Evolutionary conservation across 2,113 vertebrate genomes (phyloP).

Genomic region (Megaptera novaeangliae): DNA sequence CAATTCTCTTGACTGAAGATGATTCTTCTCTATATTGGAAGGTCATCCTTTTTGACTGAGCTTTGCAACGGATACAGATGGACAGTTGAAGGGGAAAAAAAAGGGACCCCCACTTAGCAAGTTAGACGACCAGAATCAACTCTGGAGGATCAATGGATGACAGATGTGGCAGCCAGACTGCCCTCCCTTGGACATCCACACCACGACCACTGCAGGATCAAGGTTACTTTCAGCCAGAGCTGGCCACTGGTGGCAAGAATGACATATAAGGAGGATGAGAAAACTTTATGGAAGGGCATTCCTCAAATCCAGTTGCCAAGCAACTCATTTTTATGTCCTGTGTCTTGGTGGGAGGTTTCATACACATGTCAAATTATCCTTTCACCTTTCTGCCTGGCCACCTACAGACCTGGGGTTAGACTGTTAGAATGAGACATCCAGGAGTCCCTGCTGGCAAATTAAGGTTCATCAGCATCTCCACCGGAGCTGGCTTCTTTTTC

Average conservation of each 20-base stretch:
- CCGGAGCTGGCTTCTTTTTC: neutral
- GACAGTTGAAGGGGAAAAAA: neutral
- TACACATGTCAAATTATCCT: neutral
- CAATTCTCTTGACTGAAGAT: neutral
- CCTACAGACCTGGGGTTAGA: accelerated
- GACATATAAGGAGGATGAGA: neutral
- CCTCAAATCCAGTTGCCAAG: neutral
- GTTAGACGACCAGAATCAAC: neutral
- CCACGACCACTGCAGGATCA: neutral
- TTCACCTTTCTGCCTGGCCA: neutral
- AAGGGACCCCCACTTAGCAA: neutral
- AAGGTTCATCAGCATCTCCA: neutral
- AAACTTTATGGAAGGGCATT: neutral
- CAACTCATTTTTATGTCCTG: neutral
- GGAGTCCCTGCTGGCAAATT: neutral
- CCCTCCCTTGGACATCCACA: neutral
- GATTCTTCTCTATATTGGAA: neutral
- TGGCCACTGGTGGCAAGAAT: neutral
- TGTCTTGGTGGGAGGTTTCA: neutral
- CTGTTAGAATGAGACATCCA: neutral
- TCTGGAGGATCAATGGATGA: neutral
- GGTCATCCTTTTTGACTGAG: neutral
- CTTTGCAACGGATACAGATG: neutral
- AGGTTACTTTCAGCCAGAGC: neutral
- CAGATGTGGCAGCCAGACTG: neutral